Conservation (phyloP, 35 echinoderm and acorn worm genomes). For the Apostichopus californicus region DNA sequence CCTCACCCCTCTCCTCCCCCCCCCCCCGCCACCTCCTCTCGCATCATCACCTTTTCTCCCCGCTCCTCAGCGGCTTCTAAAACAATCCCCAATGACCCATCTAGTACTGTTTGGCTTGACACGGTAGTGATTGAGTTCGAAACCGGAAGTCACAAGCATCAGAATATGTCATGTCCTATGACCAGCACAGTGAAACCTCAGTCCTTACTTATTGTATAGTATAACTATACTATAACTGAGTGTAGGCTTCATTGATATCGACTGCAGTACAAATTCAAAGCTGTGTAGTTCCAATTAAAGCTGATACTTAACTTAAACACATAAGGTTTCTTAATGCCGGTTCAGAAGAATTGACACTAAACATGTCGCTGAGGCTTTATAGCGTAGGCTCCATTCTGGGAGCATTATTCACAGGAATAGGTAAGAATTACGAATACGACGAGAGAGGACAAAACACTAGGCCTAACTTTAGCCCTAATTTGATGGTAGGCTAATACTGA, state of each 20-base stretch:
- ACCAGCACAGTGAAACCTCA: neutral
- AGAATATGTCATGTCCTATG: constrained; percentile 6
- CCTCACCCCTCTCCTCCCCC: too few relatives aligned
- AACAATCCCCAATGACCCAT: too few relatives aligned
- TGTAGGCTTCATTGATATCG: too few relatives aligned
- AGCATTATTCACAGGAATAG: constrained; percentile 25
- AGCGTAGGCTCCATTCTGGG: constrained; percentile 12
- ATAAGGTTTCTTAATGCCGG: too few relatives aligned
- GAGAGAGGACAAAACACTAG: neutral
- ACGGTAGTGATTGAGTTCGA: constrained; percentile 27
- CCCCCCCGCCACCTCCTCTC: too few relatives aligned
- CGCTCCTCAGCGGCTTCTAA: too few relatives aligned
- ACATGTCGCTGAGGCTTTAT: constrained; percentile 19
- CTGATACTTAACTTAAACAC: too few relatives aligned
- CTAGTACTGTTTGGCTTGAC: neutral
- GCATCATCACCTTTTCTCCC: too few relatives aligned
- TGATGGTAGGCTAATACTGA: neutral
- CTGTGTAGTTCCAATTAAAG: too few relatives aligned
- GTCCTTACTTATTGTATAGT: neutral
- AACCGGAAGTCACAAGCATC: constrained; percentile 36
- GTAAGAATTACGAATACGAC: neutral
- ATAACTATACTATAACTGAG: neutral
- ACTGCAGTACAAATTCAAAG: too few relatives aligned
- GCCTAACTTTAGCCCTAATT: neutral
- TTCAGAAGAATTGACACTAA: neutral